These are phyloP conservation scores for Physeter macrocephalus DNA, from an alignment of 2,113 vertebrate genomes.

Conservation along the genomic window DNA sequence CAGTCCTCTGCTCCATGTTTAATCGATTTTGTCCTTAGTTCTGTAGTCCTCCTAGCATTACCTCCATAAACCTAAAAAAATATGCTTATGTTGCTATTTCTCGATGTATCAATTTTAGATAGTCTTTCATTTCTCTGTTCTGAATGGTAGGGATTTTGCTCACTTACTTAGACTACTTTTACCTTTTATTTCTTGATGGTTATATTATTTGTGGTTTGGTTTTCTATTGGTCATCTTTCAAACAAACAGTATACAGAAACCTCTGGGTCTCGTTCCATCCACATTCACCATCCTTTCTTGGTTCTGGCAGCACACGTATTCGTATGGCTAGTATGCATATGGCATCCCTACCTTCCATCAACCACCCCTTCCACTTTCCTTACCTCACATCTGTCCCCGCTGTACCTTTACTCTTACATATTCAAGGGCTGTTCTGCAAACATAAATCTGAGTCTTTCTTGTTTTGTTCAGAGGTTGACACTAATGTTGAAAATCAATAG, in stretches of 20 bases:
- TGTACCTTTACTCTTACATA: neutral
- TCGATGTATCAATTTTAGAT: neutral
- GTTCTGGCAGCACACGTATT: neutral
- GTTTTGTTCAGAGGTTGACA: neutral
- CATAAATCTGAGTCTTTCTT: neutral
- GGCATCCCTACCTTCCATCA: neutral
- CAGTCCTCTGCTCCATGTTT: neutral
- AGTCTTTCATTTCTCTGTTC: neutral
- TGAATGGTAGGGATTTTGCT: neutral
- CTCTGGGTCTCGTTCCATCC: neutral
- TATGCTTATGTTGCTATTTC: neutral
- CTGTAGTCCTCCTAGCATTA: neutral
- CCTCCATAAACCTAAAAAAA: neutral
- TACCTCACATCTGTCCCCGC: fast-evolving
- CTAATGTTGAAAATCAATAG: neutral
- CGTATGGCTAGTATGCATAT: too few relatives aligned
- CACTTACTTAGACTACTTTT: neutral
- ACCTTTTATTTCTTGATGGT: neutral
- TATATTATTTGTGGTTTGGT: neutral
- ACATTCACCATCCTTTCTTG: neutral
- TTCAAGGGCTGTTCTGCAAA: neutral
- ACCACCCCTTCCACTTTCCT: neutral
- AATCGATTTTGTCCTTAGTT: neutral
- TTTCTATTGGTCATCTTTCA: neutral
- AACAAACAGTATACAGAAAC: neutral